Percentiles rank a stretch among this genome's conserved stretches.
Evolutionary conservation across 2,888 invertebrate genomes (phyloP).

Genomic region (Synergus laeviventris): DNA sequence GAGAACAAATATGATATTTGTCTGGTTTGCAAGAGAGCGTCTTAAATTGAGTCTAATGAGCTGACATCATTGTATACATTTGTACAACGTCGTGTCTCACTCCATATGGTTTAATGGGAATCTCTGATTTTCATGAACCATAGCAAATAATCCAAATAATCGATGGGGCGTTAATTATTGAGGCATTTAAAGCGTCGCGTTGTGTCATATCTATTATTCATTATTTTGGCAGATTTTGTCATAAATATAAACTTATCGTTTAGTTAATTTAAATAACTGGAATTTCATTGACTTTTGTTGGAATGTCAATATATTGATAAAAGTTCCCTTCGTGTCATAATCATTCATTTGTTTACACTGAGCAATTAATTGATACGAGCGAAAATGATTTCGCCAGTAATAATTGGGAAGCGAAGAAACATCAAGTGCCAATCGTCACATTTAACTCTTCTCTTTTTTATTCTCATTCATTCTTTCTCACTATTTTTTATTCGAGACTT

Average conservation of each 20-base stretch:
- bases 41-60: constrained; percentile 14
- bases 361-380: not conserved
- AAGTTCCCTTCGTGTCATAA: not conserved
- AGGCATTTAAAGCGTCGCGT: too few species aligned
- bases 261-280: too few species aligned
- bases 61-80: not conserved
- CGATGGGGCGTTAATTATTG: constrained; percentile 36
- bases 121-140: not conserved
- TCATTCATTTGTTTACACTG: not conserved
- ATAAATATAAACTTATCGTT: too few species aligned
- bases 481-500: not conserved
- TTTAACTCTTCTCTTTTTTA: constrained; percentile 14
- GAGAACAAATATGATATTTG: constrained; percentile 5
- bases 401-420: constrained; percentile 2
- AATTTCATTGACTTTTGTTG: not conserved
- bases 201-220: too few species aligned
- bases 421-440: constrained; percentile 16
- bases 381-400: not conserved
- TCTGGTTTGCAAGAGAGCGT: constrained; percentile 5
- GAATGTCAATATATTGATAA: not conserved
- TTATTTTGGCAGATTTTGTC: not conserved
- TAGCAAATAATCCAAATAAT: not conserved
- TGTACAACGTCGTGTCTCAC: not conserved
- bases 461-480: not conserved
- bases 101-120: not conserved